phyloP scores from a whole-genome alignment of 2,797 vertebrate genomes.

The Synanceia verrucosa region DNA sequence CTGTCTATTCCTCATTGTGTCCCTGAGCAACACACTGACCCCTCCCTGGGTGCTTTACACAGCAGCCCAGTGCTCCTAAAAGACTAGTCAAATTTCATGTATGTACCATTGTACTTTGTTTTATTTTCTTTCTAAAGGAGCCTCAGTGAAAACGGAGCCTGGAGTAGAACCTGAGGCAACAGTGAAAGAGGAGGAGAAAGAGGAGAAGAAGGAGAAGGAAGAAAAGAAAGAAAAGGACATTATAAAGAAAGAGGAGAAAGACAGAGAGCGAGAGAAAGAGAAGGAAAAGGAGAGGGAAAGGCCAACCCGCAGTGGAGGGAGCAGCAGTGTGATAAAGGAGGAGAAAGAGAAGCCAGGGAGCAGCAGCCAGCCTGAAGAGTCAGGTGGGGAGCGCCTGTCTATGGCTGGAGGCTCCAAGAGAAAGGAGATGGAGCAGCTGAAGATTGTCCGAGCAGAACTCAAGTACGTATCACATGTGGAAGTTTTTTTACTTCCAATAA shows the following conservation, averaged over 20 bases:
- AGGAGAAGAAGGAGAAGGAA: constrained; percentile 86
- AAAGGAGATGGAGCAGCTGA: constrained; percentile 95
- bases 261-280: constrained; percentile 83
- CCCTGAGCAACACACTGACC: no score
- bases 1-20: not conserved
- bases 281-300: constrained; percentile 79
- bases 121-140: constrained; percentile 48
- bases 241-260: constrained; percentile 83
- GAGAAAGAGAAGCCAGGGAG: constrained; percentile 81
- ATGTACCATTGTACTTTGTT: no score
- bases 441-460: constrained; percentile 91
- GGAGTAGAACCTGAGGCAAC: constrained; percentile 83
- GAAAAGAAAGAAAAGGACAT: constrained; percentile 82
- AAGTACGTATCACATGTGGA: constrained; percentile 83
- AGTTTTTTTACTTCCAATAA: no score
- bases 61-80: no score
- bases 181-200: constrained; percentile 89
- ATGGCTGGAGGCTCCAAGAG: constrained; percentile 88
- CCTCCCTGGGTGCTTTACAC: no score
- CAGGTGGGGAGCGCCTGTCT: constrained; percentile 71
- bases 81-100: no score
- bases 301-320: constrained; percentile 61
- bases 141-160: constrained; percentile 77
- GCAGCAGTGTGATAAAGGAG: constrained; percentile 71
- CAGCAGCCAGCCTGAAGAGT: constrained; percentile 81